These are phyloP conservation scores for Argyresthia goedartella DNA, from an alignment of 2,888 invertebrate species.

Conservation along the genomic window DNA sequence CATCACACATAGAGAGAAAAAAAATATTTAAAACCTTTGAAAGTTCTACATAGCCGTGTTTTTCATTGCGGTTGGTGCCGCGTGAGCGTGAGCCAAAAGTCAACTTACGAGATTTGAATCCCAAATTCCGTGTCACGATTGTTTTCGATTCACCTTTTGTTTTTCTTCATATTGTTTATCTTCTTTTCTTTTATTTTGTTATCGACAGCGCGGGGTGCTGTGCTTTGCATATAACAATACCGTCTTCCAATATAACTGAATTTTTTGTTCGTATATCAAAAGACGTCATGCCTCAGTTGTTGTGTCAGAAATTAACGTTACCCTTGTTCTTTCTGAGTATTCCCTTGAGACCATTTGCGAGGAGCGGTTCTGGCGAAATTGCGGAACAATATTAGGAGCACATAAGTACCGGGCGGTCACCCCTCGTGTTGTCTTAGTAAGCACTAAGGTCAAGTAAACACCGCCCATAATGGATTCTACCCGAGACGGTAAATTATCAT, in stretches of 20 bases:
- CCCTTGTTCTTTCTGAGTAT: background rate
- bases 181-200: constrained; percentile 55
- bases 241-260: too few species aligned
- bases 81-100: constrained; percentile 27
- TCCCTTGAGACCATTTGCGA: constrained; percentile 2
- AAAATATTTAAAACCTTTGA: background rate
- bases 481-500: constrained; percentile 63
- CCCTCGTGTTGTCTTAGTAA: constrained; percentile 68
- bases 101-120: constrained; percentile 65
- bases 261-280: too few species aligned
- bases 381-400: constrained; percentile 24
- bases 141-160: constrained; percentile 58
- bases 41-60: constrained; percentile 3
- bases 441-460: constrained; percentile 72
- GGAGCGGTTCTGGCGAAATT: constrained; percentile 11
- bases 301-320: constrained; percentile 6
- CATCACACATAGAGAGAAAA: background rate
- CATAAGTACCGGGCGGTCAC: constrained; percentile 35
- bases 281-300: background rate
- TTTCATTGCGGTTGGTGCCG: constrained; percentile 7
- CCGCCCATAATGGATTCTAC: constrained; percentile 64
- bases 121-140: constrained; percentile 57
- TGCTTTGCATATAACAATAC: constrained; percentile 35
- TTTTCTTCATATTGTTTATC: constrained; percentile 63
- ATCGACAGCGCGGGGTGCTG: constrained; percentile 32